Conservation (phyloP, 2,888 invertebrate species). For the Mactromeris polynyma region DNA sequence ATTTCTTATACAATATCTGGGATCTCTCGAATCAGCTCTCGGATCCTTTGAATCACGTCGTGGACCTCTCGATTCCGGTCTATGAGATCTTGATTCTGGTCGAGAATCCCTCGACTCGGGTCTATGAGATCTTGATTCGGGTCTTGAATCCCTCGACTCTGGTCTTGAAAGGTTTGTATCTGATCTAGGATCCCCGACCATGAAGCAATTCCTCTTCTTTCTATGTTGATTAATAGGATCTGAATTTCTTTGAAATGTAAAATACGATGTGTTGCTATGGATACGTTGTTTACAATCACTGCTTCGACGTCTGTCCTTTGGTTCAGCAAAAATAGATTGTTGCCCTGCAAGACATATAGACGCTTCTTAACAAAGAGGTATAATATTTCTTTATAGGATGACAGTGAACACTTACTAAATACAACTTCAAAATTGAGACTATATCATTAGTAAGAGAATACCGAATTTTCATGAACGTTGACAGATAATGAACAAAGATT, state of each 20-base stretch:
- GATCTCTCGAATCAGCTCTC: not conserved
- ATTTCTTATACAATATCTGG: not conserved
- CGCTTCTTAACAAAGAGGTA: too few relatives aligned
- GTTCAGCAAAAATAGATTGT: conserved; percentile 37
- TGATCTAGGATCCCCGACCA: not conserved
- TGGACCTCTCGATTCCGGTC: not conserved
- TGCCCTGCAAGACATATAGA: conserved; percentile 13
- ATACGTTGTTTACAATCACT: conserved; percentile 52
- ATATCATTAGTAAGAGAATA: too few relatives aligned
- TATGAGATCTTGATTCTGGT: not conserved
- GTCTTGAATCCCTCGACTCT: not conserved
- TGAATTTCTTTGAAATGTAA: conserved; percentile 39
- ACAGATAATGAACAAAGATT: too few relatives aligned
- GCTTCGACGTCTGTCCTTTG: conserved; percentile 50
- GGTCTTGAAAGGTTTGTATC: not conserved
- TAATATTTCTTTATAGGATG: too few relatives aligned
- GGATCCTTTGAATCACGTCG: not conserved
- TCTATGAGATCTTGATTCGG: not conserved
- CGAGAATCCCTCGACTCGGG: not conserved
- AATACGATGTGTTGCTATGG: conserved; percentile 11
- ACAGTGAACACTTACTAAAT: too few relatives aligned
- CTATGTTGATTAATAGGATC: conserved; percentile 7
- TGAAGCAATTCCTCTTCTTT: conserved; percentile 8
- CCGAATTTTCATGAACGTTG: too few relatives aligned
- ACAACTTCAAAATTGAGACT: too few relatives aligned